Evolutionary conservation across 2,888 invertebrate genomes (phyloP).

Genomic region (Taphrorychus bicolor): DNA sequence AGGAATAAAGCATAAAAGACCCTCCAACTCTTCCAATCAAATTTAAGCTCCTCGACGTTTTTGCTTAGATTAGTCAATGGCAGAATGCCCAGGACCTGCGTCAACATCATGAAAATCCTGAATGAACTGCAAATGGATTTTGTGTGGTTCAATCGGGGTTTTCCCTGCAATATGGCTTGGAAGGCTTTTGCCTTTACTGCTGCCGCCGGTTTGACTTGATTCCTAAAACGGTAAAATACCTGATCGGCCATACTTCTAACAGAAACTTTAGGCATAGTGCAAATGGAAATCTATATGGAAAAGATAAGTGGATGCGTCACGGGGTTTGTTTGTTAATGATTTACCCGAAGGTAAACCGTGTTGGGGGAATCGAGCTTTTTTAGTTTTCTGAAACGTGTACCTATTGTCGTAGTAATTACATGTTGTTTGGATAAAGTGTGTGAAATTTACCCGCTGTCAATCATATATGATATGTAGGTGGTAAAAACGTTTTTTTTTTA

Average conservation of each 20-base stretch:
- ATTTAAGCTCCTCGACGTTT: slow-evolving; percentile 37
- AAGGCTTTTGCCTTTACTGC: background rate
- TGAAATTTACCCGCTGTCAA: background rate
- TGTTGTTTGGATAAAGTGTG: background rate
- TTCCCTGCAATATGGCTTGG: background rate
- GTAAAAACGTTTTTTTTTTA: too few species aligned
- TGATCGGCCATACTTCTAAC: background rate
- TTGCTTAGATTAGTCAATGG: slow-evolving; percentile 37
- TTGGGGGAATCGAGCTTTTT: background rate
- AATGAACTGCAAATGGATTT: slow-evolving; percentile 30
- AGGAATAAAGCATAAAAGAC: slow-evolving; percentile 34
- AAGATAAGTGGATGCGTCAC: too few species aligned
- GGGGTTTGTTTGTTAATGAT: background rate
- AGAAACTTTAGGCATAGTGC: background rate
- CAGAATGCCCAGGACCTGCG: slow-evolving; percentile 33
- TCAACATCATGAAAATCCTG: slow-evolving; percentile 39
- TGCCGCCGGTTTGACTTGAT: background rate
- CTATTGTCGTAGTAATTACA: background rate
- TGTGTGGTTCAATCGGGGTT: background rate
- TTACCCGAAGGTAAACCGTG: background rate
- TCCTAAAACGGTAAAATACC: background rate
- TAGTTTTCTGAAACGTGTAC: too few species aligned
- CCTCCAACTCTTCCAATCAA: slow-evolving; percentile 42
- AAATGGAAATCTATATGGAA: background rate
- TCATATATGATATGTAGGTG: too few species aligned